Evolutionary conservation across 2,797 vertebrate genomes (phyloP).

Genomic region (Sciaenops ocellatus): DNA sequence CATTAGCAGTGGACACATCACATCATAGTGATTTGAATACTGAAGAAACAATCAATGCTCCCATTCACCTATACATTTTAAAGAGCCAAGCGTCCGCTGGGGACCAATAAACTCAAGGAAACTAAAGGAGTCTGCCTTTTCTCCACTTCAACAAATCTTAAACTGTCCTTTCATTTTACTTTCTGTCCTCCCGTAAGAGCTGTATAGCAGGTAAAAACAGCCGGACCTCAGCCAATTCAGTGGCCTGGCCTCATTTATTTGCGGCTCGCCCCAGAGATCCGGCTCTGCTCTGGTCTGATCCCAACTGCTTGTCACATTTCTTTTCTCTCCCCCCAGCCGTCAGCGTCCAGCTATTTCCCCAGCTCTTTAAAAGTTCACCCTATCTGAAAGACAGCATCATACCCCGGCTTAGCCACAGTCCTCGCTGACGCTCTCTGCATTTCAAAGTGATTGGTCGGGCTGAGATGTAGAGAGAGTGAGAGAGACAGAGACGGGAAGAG

Average conservation of each 20-base stretch:
- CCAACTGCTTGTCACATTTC: constrained; percentile 39
- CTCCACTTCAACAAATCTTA: constrained; percentile 11
- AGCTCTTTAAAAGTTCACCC: constrained; percentile 68
- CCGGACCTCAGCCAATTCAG: constrained; percentile 50
- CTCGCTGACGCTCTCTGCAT: constrained; percentile 64
- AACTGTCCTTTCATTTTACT: constrained; percentile 15
- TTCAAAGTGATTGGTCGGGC: constrained; percentile 59
- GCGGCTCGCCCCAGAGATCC: constrained; percentile 57
- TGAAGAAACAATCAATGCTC: constrained; percentile 41
- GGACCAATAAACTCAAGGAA: background rate
- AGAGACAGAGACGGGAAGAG: constrained; percentile 3
- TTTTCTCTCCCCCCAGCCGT: constrained; percentile 22
- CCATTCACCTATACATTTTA: constrained; percentile 47
- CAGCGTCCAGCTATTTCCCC: constrained; percentile 47
- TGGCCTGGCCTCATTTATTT: constrained; percentile 67
- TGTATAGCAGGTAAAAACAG: constrained; percentile 27
- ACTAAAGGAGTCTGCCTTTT: background rate
- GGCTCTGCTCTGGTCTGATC: constrained; percentile 52
- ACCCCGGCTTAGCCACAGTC: constrained; percentile 61
- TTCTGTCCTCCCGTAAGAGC: constrained; percentile 20
- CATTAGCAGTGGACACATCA: constrained; percentile 53
- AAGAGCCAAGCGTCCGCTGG: background rate
- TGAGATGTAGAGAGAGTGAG: constrained; percentile 25
- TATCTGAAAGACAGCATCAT: constrained; percentile 75
- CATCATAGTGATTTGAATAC: constrained; percentile 47